Conservation (phyloP, 2,113 vertebrate genomes). For the Caranx melampygus region DNA sequence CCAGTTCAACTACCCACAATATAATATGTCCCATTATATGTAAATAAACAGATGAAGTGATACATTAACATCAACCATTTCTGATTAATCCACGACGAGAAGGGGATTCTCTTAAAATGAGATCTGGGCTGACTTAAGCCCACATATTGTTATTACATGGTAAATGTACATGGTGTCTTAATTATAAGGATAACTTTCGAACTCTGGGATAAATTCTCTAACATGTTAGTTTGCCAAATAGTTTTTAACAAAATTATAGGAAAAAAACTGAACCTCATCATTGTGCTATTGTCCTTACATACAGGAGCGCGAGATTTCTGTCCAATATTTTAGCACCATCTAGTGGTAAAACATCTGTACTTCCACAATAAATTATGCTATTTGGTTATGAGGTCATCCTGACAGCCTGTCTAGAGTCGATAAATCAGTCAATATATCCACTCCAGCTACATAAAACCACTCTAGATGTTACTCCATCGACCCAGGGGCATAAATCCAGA, state of each 20-base stretch:
- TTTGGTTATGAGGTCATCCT: slow-evolving; percentile 63
- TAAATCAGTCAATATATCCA: slow-evolving; percentile 76
- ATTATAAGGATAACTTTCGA: background rate
- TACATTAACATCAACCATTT: slow-evolving; percentile 9
- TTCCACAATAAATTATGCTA: slow-evolving; percentile 3
- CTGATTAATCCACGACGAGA: background rate
- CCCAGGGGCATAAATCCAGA: slow-evolving; percentile 63
- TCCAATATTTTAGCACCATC: slow-evolving; percentile 67
- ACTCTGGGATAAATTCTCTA: background rate
- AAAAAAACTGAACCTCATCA: background rate
- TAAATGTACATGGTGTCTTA: too few species aligned
- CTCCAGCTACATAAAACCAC: slow-evolving; percentile 68
- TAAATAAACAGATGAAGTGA: slow-evolving; percentile 77
- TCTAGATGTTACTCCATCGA: slow-evolving; percentile 57
- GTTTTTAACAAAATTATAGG: background rate
- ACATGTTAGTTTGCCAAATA: too few species aligned
- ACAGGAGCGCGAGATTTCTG: background rate
- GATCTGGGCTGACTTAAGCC: background rate
- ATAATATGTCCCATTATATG: slow-evolving; percentile 67
- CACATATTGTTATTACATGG: background rate
- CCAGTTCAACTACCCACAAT: slow-evolving; percentile 26
- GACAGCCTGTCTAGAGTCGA: slow-evolving; percentile 60
- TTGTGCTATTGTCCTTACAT: background rate
- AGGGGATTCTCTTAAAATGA: background rate
- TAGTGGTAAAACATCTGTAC: slow-evolving; percentile 54